Percentiles rank a stretch among this genome's conserved stretches.
phyloP scores from a whole-genome alignment of 1,140 invertebrate genomes.

The Copidosoma floridanum region DNA sequence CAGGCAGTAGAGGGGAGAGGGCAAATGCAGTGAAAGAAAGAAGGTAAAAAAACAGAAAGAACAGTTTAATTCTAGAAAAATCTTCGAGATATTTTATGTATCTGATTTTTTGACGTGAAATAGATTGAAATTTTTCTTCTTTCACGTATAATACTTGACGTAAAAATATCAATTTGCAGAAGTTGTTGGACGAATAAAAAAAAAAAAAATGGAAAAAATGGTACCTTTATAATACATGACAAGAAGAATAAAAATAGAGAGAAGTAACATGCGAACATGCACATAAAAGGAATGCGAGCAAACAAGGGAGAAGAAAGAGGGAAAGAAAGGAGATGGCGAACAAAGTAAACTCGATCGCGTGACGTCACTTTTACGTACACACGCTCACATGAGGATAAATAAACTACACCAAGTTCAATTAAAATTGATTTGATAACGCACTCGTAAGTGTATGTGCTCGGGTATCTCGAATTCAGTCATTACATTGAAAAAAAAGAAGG shows the following conservation, averaged over 20 bases:
- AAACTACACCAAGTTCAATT: constrained; percentile 18
- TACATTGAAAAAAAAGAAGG: too few species aligned
- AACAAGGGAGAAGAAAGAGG: not conserved
- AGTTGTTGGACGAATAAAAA: not conserved
- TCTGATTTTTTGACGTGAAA: not conserved
- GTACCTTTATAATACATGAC: too few species aligned
- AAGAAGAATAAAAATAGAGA: too few species aligned
- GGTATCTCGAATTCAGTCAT: too few species aligned
- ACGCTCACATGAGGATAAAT: too few species aligned
- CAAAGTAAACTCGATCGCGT: constrained; percentile 6
- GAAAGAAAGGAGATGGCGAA: too few species aligned
- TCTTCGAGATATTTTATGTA: not conserved
- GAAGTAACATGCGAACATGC: too few species aligned
- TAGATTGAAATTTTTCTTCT: not conserved
- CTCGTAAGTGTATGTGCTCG: constrained; percentile 1
- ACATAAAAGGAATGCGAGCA: too few species aligned
- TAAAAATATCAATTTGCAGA: constrained; percentile 5
- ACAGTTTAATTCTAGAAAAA: not conserved
- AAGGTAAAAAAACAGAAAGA: too few species aligned
- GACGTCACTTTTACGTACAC: too few species aligned
- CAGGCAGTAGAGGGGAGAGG: too few species aligned
- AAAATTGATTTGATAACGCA: constrained; percentile 26
- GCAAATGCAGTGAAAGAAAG: not conserved
- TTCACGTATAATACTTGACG: not conserved
- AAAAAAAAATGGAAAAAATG: too few species aligned